Conservation (phyloP, 2,888 invertebrate genomes). For the Bembecia ichneumoniformis region DNA sequence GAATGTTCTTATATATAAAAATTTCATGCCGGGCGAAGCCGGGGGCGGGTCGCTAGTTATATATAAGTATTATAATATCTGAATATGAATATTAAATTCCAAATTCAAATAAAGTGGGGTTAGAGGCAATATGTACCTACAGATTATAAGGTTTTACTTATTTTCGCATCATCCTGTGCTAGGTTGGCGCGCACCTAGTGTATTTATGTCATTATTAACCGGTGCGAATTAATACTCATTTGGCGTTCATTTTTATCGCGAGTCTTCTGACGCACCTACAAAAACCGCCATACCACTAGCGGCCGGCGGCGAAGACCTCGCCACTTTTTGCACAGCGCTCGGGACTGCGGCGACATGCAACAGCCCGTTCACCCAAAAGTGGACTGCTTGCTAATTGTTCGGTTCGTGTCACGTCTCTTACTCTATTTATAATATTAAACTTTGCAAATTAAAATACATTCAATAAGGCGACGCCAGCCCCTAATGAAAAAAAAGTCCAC, state of each 20-base stretch:
- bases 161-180: constrained; percentile 34
- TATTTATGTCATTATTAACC: constrained; percentile 73
- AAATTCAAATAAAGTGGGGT: no score
- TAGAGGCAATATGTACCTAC: no score
- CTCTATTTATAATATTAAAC: not conserved
- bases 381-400: constrained; percentile 34
- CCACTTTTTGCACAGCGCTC: constrained; percentile 27
- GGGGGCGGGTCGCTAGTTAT: no score
- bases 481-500: no score
- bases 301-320: constrained; percentile 16
- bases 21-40: no score
- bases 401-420: constrained; percentile 10
- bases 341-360: constrained; percentile 18
- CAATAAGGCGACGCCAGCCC: no score
- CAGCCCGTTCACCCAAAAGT: constrained; percentile 36
- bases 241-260: constrained; percentile 60
- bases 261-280: constrained; percentile 41
- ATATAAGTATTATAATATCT: no score
- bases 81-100: no score
- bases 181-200: constrained; percentile 40
- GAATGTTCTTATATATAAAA: no score
- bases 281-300: constrained; percentile 30
- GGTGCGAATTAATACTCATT: constrained; percentile 70
- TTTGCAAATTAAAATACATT: not conserved
- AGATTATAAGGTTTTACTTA: not conserved